Evolutionary conservation across 2,797 vertebrate species (phyloP).

Genomic region (Platalea minor): DNA sequence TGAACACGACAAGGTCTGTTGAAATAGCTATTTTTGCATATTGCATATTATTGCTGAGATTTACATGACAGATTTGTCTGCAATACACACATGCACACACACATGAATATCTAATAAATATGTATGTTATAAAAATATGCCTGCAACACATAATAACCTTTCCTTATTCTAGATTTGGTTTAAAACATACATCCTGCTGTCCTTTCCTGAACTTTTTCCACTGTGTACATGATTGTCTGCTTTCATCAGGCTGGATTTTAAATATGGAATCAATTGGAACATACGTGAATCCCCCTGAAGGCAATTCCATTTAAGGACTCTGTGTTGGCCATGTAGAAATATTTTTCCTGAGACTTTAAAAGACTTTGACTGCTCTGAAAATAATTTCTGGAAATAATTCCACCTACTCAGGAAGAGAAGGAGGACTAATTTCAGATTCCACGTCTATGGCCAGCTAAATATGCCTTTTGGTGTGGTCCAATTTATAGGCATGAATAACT

Average conservation of each 20-base stretch:
- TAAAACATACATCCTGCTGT: neutral
- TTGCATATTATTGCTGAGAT: neutral
- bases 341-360: slow-evolving; percentile 24
- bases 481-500: neutral
- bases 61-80: neutral
- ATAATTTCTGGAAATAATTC: slow-evolving; percentile 26
- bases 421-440: neutral
- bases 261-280: neutral
- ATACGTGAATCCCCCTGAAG: neutral
- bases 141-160: neutral
- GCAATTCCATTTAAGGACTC: slow-evolving; percentile 1
- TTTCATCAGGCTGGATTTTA: slow-evolving; percentile 27
- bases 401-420: neutral
- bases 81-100: neutral
- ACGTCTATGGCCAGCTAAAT: neutral
- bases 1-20: neutral
- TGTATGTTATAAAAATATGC: neutral
- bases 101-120: neutral
- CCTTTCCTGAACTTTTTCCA: neutral
- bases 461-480: neutral
- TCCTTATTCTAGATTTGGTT: neutral
- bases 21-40: neutral
- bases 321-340: neutral
- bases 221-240: neutral
- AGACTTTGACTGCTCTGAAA: slow-evolving; percentile 31